Conservation (phyloP, 2,797 vertebrate genomes). For the Craterocephalus amniculus region DNA sequence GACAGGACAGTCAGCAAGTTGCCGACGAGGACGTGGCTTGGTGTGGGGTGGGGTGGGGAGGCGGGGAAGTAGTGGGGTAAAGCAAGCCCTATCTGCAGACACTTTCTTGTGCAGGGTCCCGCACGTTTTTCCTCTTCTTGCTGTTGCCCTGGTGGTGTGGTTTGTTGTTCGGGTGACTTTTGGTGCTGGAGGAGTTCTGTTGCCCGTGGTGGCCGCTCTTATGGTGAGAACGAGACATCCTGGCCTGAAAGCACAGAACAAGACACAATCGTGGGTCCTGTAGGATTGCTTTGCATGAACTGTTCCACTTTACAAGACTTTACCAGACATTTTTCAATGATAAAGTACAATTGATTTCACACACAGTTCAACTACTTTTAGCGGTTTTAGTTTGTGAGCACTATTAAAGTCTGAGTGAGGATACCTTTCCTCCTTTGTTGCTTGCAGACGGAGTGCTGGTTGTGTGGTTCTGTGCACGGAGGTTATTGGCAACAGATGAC, state of each 20-base stretch:
- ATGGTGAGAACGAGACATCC: constrained; percentile 87
- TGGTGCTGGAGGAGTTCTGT: constrained; percentile 87
- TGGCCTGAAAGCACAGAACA: constrained; percentile 78
- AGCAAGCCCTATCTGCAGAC: constrained; percentile 91
- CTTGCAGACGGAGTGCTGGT: constrained; percentile 84
- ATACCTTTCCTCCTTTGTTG: constrained; percentile 94
- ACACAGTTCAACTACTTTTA: not conserved
- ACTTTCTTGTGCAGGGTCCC: constrained; percentile 89
- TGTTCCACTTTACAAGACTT: not conserved
- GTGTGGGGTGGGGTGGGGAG: not conserved
- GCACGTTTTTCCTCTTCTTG: constrained; percentile 97
- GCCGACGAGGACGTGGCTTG: constrained; percentile 48
- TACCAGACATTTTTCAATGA: not conserved
- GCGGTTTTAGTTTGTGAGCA: not conserved
- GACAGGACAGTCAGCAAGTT: constrained; percentile 65
- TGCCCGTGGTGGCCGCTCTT: constrained; percentile 90
- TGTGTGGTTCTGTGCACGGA: constrained; percentile 87
- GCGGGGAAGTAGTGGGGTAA: not conserved
- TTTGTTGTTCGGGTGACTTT: constrained; percentile 85
- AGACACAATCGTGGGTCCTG: constrained; percentile 5
- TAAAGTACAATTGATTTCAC: not conserved
- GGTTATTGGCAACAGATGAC: constrained; percentile 76
- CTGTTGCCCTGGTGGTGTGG: constrained; percentile 89
- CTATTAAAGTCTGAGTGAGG: constrained; percentile 5
- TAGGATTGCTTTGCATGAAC: not conserved